phyloP scores from a whole-genome alignment of 2,797 vertebrate genomes.

The Aphelocoma californica region DNA sequence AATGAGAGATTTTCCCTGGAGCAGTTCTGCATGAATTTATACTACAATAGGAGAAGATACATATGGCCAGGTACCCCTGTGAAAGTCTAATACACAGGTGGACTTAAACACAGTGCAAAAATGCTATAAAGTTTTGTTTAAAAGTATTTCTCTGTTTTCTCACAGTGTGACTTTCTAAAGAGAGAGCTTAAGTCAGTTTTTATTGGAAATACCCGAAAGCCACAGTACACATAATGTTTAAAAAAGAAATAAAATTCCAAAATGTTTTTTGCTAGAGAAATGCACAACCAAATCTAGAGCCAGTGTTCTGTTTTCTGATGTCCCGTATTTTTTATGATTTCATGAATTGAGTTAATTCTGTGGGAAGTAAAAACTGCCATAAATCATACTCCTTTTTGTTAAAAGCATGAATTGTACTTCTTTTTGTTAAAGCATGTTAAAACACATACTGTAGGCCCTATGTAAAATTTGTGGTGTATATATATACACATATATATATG shows the following conservation, averaged over 20 bases:
- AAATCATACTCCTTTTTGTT: background rate
- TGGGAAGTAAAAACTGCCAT: background rate
- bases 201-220: background rate
- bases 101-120: background rate
- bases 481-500: no score
- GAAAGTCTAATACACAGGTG: background rate
- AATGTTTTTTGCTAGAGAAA: background rate
- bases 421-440: background rate
- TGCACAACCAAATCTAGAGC: background rate
- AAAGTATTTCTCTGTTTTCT: background rate
- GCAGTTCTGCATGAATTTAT: background rate
- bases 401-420: background rate
- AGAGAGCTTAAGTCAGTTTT: background rate
- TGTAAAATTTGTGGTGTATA: accelerated
- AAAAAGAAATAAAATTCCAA: background rate
- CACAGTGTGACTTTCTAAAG: background rate
- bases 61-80: background rate
- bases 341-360: background rate
- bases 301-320: accelerated
- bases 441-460: accelerated
- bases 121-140: background rate
- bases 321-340: background rate
- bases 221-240: accelerated
- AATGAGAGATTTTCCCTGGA: background rate
- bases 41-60: accelerated